Evolutionary conservation across 1,140 invertebrate species (phyloP).

Genomic region (Diprion similis): DNA sequence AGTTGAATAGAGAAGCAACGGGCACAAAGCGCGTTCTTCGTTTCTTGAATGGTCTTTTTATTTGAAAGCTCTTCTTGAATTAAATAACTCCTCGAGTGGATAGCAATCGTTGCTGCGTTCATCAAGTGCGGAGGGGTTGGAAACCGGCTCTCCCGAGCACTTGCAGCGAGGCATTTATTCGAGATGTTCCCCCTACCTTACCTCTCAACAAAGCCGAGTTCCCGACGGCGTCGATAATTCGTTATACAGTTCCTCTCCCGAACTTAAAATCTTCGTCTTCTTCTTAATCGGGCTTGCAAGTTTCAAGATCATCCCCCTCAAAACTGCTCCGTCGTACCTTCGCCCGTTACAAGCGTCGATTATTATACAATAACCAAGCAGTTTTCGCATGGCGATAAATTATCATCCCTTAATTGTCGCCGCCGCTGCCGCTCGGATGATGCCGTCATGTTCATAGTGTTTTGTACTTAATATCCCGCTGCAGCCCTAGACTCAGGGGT

Average conservation of each 20-base stretch:
- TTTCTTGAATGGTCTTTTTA: background rate
- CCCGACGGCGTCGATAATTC: background rate
- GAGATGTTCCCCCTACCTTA: no score
- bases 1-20: background rate
- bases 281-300: background rate
- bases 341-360: no score
- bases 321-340: background rate
- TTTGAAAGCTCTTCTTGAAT: background rate
- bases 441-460: background rate
- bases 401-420: background rate
- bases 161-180: background rate
- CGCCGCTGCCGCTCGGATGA: background rate
- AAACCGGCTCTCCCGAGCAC: background rate
- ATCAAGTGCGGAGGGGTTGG: background rate
- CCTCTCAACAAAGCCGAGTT: no score
- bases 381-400: background rate
- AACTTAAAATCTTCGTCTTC: background rate
- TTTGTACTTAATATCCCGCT: no score
- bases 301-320: background rate
- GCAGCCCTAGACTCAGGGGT: no score
- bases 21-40: background rate
- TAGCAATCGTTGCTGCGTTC: background rate
- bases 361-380: background rate
- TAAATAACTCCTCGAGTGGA: constrained; percentile 4
- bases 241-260: background rate